Percentiles rank a stretch among this genome's conserved stretches.
phyloP scores from a whole-genome alignment of 1,140 invertebrate species.

The Heliconius congener region DNA sequence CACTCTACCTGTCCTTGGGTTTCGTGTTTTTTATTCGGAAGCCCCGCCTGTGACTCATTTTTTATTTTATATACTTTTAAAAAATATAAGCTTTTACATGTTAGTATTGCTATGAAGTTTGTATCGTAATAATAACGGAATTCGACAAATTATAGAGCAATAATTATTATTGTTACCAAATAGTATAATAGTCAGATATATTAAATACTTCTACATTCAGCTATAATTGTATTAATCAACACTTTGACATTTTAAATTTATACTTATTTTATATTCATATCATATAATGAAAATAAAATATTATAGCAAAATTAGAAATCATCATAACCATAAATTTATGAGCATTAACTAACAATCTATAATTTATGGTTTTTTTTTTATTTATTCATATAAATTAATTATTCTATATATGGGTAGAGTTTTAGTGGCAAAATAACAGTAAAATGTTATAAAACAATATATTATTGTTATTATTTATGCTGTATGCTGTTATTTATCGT shows the following conservation, averaged over 20 bases:
- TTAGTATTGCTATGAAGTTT: background rate
- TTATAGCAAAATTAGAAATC: too few relatives aligned
- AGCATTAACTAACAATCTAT: background rate
- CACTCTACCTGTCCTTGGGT: background rate
- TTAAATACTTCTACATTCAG: background rate
- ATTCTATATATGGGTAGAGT: background rate
- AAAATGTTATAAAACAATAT: background rate
- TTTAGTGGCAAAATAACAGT: background rate
- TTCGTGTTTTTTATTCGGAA: constrained; percentile 13
- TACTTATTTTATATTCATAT: background rate
- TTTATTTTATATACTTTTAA: background rate
- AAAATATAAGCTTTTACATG: background rate
- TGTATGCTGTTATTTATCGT: constrained; percentile 21
- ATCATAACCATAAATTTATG: too few relatives aligned
- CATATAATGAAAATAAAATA: background rate
- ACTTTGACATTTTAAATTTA: background rate
- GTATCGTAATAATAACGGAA: too few relatives aligned
- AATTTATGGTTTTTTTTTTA: background rate
- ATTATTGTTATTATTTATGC: background rate
- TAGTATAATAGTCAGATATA: background rate
- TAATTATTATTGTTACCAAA: too few relatives aligned
- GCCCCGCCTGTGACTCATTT: constrained; percentile 22
- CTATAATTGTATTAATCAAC: background rate
- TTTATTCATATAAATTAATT: background rate
- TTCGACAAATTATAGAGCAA: too few relatives aligned